phyloP scores from a whole-genome alignment of 2,888 invertebrate genomes.

The Drosophila affinis region DNA sequence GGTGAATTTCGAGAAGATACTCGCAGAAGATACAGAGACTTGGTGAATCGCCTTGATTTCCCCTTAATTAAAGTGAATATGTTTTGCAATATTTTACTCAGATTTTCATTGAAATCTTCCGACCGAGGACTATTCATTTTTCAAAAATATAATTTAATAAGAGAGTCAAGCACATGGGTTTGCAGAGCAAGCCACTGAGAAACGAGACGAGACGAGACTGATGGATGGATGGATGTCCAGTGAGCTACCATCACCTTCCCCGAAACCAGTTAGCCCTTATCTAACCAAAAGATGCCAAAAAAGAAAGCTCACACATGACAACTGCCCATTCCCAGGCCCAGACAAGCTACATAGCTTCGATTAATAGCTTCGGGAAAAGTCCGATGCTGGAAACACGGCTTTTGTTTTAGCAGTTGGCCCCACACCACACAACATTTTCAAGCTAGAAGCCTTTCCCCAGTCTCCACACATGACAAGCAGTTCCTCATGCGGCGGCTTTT shows the following conservation, averaged over 20 bases:
- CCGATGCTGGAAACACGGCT: conserved; percentile 35
- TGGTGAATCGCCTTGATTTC: too few species aligned
- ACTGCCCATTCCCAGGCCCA: background rate
- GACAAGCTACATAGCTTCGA: background rate
- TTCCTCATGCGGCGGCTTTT: background rate
- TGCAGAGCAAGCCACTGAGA: background rate
- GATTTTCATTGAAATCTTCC: too few species aligned
- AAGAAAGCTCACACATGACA: conserved; percentile 43
- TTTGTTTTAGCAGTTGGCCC: conserved; percentile 45
- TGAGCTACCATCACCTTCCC: too few species aligned
- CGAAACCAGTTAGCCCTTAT: background rate
- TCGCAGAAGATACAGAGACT: too few species aligned
- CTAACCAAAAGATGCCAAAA: conserved; percentile 23
- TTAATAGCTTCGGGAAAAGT: conserved; percentile 23
- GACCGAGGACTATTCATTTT: background rate
- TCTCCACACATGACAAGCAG: conserved; percentile 8
- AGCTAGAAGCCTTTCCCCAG: conserved; percentile 44
- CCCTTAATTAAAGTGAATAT: too few species aligned
- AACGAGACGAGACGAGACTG: background rate
- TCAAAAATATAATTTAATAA: too few species aligned
- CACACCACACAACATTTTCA: conserved; percentile 21
- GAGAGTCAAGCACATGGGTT: too few species aligned
- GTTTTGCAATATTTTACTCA: too few species aligned
- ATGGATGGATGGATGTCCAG: background rate
- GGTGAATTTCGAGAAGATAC: too few species aligned